Percentiles rank a stretch among this genome's conserved stretches.
phyloP scores from a whole-genome alignment of 2,797 vertebrate genomes.

The Poliocrania exsul region DNA sequence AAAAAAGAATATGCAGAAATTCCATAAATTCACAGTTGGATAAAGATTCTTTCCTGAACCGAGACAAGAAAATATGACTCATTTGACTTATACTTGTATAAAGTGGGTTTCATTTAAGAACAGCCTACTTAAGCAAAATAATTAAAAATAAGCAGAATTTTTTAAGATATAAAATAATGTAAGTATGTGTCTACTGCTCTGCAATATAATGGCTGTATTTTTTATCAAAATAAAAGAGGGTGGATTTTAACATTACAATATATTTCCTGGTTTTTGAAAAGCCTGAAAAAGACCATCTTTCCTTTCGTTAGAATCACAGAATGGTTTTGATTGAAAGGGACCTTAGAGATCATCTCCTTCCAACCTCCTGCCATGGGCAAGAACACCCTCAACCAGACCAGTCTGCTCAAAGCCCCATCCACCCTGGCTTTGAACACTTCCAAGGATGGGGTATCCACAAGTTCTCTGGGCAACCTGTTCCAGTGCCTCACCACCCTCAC shows the following conservation, averaged over 20 bases:
- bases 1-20: not conserved
- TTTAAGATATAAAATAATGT: not conserved
- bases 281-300: not conserved
- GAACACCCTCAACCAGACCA: not conserved
- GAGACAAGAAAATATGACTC: not conserved
- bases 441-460: not conserved
- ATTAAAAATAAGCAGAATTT: not conserved
- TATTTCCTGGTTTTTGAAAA: not conserved
- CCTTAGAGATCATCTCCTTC: not conserved
- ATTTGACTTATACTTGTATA: not conserved
- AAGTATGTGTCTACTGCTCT: not conserved
- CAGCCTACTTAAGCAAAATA: not conserved
- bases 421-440: not conserved
- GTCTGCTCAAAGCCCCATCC: not conserved
- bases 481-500: not conserved
- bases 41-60: not conserved
- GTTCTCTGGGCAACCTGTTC: not conserved
- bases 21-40: not conserved
- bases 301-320: not conserved
- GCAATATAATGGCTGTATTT: not conserved
- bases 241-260: not conserved
- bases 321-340: not conserved
- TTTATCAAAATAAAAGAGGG: not conserved
- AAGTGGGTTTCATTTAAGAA: not conserved
- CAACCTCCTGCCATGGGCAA: not conserved